Percentiles rank a stretch among this genome's conserved stretches.
Evolutionary conservation across 2,888 invertebrate genomes (phyloP).

Genomic region (Heteromurus nitidus): DNA sequence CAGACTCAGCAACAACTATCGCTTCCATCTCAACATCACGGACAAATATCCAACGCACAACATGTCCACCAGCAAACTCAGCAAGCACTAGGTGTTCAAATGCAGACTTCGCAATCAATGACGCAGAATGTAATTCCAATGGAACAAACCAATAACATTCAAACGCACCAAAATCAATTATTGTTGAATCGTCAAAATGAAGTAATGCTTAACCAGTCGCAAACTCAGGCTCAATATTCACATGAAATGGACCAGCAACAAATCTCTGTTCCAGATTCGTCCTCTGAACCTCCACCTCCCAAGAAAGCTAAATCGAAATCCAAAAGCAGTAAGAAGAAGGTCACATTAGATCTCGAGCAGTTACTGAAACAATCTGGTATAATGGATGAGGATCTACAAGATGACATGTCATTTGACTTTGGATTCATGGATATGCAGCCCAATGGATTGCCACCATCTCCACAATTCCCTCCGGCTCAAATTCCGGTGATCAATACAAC

Average conservation of each 20-base stretch:
- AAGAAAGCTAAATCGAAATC: conserved; percentile 67
- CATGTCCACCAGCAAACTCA: conserved; percentile 31
- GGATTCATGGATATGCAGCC: conserved; percentile 57
- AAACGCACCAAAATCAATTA: conserved; percentile 33
- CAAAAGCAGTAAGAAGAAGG: conserved; percentile 70
- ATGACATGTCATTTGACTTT: conserved; percentile 70
- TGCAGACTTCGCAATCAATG: background rate
- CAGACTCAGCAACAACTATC: conserved; percentile 49
- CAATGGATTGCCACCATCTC: conserved; percentile 65
- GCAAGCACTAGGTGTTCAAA: conserved; percentile 14
- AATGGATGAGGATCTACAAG: conserved; percentile 72
- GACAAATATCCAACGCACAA: conserved; percentile 40
- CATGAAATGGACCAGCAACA: conserved; percentile 52
- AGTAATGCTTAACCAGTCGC: conserved; percentile 1
- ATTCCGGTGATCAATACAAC: conserved; percentile 63
- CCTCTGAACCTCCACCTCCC: conserved; percentile 65
- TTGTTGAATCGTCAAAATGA: conserved; percentile 21
- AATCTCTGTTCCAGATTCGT: conserved; percentile 62
- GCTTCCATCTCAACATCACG: conserved; percentile 40
- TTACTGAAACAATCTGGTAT: conserved; percentile 73
- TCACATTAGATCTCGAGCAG: conserved; percentile 71
- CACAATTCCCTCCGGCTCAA: conserved; percentile 56
- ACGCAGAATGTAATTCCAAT: conserved; percentile 15
- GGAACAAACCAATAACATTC: conserved; percentile 33
- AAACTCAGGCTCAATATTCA: conserved; percentile 35